A percentile compares a stretch with the other conserved stretches of the same genome.
Conservation (phyloP, 2,888 invertebrate genomes). For the Hydrotaea cyrtoneurina region DNA sequence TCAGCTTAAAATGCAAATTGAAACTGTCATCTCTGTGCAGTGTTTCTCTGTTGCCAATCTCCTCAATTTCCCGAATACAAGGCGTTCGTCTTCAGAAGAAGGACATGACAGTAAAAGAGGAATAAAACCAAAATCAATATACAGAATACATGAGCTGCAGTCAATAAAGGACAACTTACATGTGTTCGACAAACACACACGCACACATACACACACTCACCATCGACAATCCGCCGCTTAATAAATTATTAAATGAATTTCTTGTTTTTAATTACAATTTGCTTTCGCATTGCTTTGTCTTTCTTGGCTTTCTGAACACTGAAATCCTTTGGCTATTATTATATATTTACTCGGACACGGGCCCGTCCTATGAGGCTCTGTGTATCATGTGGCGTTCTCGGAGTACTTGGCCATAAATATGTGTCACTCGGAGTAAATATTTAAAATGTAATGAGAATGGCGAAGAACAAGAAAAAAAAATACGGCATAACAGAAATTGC, state of each 20-base stretch:
- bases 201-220: too few species aligned
- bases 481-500: background rate
- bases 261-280: conserved; percentile 30
- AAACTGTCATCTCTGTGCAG: background rate
- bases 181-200: background rate
- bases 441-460: conserved; percentile 27
- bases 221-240: conserved; percentile 10
- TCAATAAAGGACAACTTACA: conserved; percentile 61
- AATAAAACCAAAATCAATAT: background rate
- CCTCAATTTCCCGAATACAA: background rate
- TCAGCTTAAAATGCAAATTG: conserved; percentile 1
- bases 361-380: background rate
- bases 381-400: background rate
- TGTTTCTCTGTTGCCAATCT: background rate
- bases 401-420: conserved; percentile 44
- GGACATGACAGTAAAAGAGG: background rate
- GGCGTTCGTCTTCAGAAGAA: background rate
- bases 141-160: conserved; percentile 3
- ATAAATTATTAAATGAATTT: conserved; percentile 57
- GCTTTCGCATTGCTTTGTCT: background rate
- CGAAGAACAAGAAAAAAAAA: too few species aligned
- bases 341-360: background rate
- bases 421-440: conserved; percentile 46
- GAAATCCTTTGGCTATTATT: background rate
- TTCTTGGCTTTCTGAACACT: background rate